Evolutionary conservation across 2,113 vertebrate genomes (phyloP).

Genomic region (Chiloscyllium plagiosum): DNA sequence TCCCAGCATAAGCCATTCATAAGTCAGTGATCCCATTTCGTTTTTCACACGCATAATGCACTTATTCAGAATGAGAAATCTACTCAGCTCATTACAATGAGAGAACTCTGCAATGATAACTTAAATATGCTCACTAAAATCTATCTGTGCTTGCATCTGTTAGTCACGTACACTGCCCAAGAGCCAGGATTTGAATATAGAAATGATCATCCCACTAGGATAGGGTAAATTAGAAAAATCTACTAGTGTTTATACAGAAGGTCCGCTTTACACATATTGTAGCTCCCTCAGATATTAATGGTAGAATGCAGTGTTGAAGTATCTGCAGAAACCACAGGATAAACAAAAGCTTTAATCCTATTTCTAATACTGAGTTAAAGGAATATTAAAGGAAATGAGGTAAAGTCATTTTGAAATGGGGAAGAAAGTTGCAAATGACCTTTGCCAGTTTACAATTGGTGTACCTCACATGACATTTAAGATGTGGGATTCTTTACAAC

Average conservation of each 20-base stretch:
- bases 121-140: slow-evolving; percentile 42
- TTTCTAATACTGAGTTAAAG: not conserved
- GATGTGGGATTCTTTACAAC: not conserved
- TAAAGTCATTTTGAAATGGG: not conserved
- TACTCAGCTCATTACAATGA: slow-evolving; percentile 42
- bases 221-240: slow-evolving; percentile 45
- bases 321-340: slow-evolving; percentile 24
- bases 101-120: slow-evolving; percentile 43
- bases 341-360: slow-evolving; percentile 31
- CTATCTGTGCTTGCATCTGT: slow-evolving; percentile 52
- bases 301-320: not conserved
- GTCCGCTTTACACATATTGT: slow-evolving; percentile 41
- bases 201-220: slow-evolving; percentile 47
- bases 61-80: slow-evolving; percentile 39
- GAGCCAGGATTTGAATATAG: slow-evolving; percentile 47
- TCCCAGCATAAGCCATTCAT: not conserved
- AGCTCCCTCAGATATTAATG: slow-evolving; percentile 41
- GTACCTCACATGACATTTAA: not conserved
- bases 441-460: not conserved
- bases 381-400: not conserved
- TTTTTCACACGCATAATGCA: slow-evolving; percentile 38
- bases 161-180: slow-evolving; percentile 48
- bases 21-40: not conserved
- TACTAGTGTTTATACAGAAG: slow-evolving; percentile 44
- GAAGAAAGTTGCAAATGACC: not conserved